These are phyloP conservation scores for Micrasema minimum DNA, from an alignment of 1,140 invertebrate genomes.

Conservation along the genomic window DNA sequence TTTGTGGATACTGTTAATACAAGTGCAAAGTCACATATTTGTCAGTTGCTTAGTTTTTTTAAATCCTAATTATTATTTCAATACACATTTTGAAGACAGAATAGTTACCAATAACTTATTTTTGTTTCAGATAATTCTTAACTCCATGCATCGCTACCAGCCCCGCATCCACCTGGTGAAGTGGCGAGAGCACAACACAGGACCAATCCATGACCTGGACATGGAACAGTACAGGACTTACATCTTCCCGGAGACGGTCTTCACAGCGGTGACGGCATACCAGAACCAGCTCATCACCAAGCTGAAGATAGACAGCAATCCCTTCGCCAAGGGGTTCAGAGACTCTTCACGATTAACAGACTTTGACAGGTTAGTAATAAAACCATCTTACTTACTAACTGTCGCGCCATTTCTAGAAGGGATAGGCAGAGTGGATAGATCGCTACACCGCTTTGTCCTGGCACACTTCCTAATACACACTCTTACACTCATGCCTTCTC, in stretches of 20 bases:
- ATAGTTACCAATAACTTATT: neutral
- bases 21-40: too few relatives aligned
- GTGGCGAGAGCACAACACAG: constrained; percentile 61
- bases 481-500: neutral
- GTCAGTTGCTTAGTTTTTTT: too few relatives aligned
- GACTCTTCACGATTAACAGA: constrained; percentile 94
- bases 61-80: too few relatives aligned
- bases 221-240: constrained; percentile 85
- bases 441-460: neutral
- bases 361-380: constrained; percentile 75
- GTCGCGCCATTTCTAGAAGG: neutral
- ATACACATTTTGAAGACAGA: too few relatives aligned
- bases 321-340: constrained; percentile 93
- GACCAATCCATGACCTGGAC: constrained; percentile 78
- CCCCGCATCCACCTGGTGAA: constrained; percentile 92
- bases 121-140: constrained; percentile 88
- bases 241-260: constrained; percentile 96
- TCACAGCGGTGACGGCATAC: constrained; percentile 98
- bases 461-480: neutral
- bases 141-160: constrained; percentile 99
- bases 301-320: constrained; percentile 95
- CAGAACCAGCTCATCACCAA: constrained; percentile 98
- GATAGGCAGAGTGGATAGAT: neutral
- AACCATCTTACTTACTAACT: neutral
- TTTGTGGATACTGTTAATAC: too few relatives aligned